Conservation (phyloP, 2,888 invertebrate genomes). For the Phalera bucephala region DNA sequence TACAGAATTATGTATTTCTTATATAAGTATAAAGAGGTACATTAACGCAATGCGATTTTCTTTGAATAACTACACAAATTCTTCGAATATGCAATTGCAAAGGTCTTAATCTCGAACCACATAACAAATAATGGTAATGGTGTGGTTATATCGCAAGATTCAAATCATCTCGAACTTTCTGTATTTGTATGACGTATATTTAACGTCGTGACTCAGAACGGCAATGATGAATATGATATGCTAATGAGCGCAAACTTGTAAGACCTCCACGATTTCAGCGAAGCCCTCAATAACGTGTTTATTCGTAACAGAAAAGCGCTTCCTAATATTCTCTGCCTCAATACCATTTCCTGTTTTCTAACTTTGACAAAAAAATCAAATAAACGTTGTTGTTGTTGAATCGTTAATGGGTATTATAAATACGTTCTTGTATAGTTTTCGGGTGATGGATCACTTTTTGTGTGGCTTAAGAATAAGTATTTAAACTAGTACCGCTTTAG, state of each 20-base stretch:
- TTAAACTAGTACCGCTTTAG: not conserved
- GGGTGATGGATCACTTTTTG: not conserved
- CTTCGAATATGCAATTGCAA: no score
- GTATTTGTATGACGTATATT: constrained; percentile 23
- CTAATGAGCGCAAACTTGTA: constrained; percentile 43
- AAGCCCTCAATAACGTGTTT: constrained; percentile 11
- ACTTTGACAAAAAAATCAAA: not conserved
- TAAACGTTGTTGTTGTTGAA: not conserved
- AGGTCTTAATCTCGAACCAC: no score
- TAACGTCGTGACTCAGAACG: constrained; percentile 40
- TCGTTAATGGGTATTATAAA: not conserved
- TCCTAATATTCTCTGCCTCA: constrained; percentile 24
- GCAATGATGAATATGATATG: constrained; percentile 44
- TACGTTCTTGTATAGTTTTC: not conserved
- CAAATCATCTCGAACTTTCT: constrained; percentile 32
- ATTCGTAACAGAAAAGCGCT: constrained; percentile 17
- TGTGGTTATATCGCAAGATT: no score
- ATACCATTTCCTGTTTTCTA: constrained; percentile 6
- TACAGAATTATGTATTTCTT: no score
- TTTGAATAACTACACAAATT: no score
- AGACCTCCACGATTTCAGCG: constrained; percentile 26
- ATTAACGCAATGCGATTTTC: no score
- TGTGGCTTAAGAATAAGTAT: not conserved
- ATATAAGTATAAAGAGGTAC: no score
- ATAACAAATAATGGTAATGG: no score